Base-by-base conservation (phyloP, 1,140 invertebrate species). In the Melipona quadrifasciata region DNA sequence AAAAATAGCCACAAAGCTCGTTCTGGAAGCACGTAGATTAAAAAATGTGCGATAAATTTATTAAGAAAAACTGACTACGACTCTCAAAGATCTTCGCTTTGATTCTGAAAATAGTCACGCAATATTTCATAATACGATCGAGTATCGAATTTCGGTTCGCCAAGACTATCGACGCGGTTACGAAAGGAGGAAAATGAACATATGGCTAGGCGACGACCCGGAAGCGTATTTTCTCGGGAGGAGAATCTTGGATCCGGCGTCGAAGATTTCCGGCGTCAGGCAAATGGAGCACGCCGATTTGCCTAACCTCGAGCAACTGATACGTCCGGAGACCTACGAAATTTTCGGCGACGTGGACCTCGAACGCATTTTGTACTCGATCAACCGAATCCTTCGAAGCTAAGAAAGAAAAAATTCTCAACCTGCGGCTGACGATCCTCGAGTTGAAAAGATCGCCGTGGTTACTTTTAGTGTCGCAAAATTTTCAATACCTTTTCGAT, bases 291-390 rank as follows among this genome's bases (percentile, higher is more conserved):
- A 90, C 34, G 73, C 82, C 10, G 90, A 91, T 80, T 24, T 91
- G 24, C 72, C 80, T 14, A 14, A 8, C 14, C 67, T 90, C 24
- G 64, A 83, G 24, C 78, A 47, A 39, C 19, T 91, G 61, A 51
- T 85, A 61, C 24, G 39, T 5, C 55, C 61, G 53, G 68, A 82
- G 39, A 91, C 89, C n/a, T 82, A 55, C 12, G 83, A 89, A 19
- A 61, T 90, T 19, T 91, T 91, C 51, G 87, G 88, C 0, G 71
- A 90, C 27, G 75, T 89, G 14, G 21, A 88, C 24, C 51, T 88
- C 19, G 89, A 71, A 47, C 73, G 64, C 21, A 51, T 91, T 61
- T 90, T 84, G 91, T 91, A 86, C 17, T 14, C n/a, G 0, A 61
- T 61, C 27, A 17, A 31, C 27, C 55, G 19, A 16, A 17, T 55